Conservation (phyloP, 2,888 invertebrate genomes). For the Ernsta delagoae region DNA sequence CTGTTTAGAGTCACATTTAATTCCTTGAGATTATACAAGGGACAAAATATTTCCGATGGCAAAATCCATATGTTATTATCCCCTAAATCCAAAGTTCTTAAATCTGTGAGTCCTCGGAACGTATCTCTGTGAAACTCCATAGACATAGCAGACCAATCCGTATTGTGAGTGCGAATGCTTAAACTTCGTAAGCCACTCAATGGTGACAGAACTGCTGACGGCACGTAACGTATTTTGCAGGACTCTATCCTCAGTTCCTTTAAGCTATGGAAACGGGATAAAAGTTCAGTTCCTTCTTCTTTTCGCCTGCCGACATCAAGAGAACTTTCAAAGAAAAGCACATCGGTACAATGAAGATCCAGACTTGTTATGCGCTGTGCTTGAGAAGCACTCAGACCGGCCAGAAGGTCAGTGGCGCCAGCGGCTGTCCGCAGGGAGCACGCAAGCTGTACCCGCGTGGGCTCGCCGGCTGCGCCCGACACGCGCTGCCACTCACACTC, state of each 20-base stretch:
- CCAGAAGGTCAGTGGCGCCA: constrained; percentile 87
- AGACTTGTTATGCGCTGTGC: constrained; percentile 88
- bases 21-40: constrained; percentile 87
- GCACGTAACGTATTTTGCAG: constrained; percentile 91
- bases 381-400: constrained; percentile 86
- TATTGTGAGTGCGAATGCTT: constrained; percentile 90
- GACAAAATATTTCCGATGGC: constrained; percentile 90
- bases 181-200: constrained; percentile 88
- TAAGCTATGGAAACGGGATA: constrained; percentile 87
- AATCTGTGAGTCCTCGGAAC: constrained; percentile 87
- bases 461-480: constrained; percentile 81
- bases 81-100: constrained; percentile 88
- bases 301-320: constrained; percentile 84
- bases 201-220: constrained; percentile 88
- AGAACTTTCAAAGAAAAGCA: constrained; percentile 89
- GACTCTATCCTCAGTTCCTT: constrained; percentile 89
- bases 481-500: constrained; percentile 90
- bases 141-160: constrained; percentile 92
- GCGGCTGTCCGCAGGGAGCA: constrained; percentile 88
- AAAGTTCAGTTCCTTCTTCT: constrained; percentile 83
- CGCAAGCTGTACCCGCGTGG: constrained; percentile 85
- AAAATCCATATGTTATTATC: constrained; percentile 92
- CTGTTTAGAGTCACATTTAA: constrained; percentile 91
- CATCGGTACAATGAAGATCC: constrained; percentile 89
- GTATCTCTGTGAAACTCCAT: constrained; percentile 90